Evolutionary conservation across 64 coral and sea anemone species (phyloP), one percentile per base, ranked within the genome.

Genomic region (Porites lutea): DNA sequence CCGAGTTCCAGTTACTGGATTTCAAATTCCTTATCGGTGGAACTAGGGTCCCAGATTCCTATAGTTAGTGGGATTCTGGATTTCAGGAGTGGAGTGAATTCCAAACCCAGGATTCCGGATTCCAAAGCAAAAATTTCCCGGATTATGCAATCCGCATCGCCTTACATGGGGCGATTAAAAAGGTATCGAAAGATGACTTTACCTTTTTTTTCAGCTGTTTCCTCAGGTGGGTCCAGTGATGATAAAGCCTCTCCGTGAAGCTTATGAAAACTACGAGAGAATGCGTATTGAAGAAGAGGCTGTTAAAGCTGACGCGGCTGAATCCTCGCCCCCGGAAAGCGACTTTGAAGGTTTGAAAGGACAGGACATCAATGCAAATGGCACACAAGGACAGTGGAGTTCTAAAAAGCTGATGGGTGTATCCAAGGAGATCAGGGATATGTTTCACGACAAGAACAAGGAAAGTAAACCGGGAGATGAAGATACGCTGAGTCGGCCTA

Each of bases 251-350:
- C 78, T 96, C 14, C 76, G 94, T 9, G 85, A 96, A 52, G 85
- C 94, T 1, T 92, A 92, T 18, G 94, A 96, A 18, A 78, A 89
- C 52, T 96, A 96, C 90, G 94, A 96, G 18, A 63, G 75, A 69
- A 78, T 88, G 16, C 81, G 84, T 2, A 18, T 92, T 2, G 81
- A 89, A 64, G 94, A 96, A 52, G 78, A 96, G 46, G 77, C 19
- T 5, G 77, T 79, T 1, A 59, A 52, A 10, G 20, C n/a, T 4
- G 77, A 9, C 0, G 21, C n/a, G 1, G 53, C 11, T 21, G 21
- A 59, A 21, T 70, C 66, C n/a, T 21, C 19, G 20, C 7, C 20
- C 49, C 13, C 52, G 13, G 77, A 79, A 60, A 44, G 18, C 20
- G 53, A n/a, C 54, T 23, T 18, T 15, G 66, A 20, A 70, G 8